These are phyloP conservation scores for Dendrolimus kikuchii DNA, from an alignment of 1,140 invertebrate species.

Conservation along the genomic window DNA sequence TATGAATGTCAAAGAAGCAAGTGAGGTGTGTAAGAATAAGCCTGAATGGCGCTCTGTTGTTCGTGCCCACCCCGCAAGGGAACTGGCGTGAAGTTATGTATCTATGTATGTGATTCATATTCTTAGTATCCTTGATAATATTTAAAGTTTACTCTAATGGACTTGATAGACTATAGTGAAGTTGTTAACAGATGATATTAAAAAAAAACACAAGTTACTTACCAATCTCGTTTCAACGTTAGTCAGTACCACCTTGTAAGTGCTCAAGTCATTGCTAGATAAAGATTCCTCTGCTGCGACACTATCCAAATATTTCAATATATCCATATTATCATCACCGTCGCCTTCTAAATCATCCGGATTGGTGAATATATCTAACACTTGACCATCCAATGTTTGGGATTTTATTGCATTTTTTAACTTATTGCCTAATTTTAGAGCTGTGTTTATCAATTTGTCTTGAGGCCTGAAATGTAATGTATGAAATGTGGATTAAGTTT, in stretches of 20 bases:
- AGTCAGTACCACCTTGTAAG: conserved; percentile 61
- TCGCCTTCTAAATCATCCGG: conserved; percentile 33
- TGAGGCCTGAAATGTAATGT: conserved; percentile 34
- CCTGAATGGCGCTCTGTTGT: no score
- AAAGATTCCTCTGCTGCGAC: conserved; percentile 45
- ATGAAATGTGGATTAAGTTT: not conserved
- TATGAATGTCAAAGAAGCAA: no score
- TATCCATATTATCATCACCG: conserved; percentile 52
- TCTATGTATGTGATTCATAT: no score
- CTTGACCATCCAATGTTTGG: conserved; percentile 46
- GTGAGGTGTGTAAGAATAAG: no score
- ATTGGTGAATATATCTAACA: conserved; percentile 39
- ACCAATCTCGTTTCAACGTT: conserved; percentile 59
- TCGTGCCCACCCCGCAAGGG: no score
- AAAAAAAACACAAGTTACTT: conserved; percentile 15
- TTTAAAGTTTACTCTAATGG: no score
- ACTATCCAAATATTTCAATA: conserved; percentile 55
- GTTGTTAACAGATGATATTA: not conserved
- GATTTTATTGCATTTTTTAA: conserved; percentile 42
- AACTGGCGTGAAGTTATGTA: no score
- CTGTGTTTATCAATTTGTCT: conserved; percentile 34
- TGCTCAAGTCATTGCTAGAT: conserved; percentile 50
- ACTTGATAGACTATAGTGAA: no score
- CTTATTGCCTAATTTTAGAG: conserved; percentile 41
- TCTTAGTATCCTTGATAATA: no score